These are phyloP conservation scores for Macropus fuliginosus DNA, from an alignment of 2,797 vertebrate genomes.

Conservation along the genomic window DNA sequence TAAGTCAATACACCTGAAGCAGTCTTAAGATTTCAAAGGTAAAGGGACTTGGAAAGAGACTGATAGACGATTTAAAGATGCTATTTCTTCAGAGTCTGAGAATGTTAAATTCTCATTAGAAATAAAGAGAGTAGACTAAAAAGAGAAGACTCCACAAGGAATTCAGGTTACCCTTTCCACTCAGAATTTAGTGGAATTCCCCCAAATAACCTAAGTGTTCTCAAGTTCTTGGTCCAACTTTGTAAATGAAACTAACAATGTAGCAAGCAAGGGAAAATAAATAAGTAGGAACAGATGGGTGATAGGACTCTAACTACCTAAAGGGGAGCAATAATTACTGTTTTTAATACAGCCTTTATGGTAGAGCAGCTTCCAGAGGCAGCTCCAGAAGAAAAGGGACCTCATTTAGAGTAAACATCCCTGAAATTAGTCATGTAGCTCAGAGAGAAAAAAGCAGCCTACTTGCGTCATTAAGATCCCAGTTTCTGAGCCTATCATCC, in stretches of 20 bases:
- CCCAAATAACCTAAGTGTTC: rapidly evolving
- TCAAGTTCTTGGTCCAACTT: not conserved
- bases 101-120: not conserved
- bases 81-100: not conserved
- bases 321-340: not conserved
- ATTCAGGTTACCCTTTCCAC: not conserved
- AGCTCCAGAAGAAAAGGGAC: slow-evolving; percentile 55
- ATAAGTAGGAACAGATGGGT: not conserved
- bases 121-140: not conserved
- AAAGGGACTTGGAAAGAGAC: not conserved
- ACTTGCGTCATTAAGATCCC: rapidly evolving
- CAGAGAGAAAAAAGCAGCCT: not conserved
- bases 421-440: slow-evolving; percentile 21
- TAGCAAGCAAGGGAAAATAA: not conserved
- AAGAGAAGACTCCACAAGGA: not conserved
- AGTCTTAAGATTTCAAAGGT: not conserved
- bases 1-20: not conserved
- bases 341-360: slow-evolving; percentile 20
- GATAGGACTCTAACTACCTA: slow-evolving; percentile 36
- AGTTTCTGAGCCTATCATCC: slow-evolving; percentile 31
- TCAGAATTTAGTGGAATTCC: not conserved
- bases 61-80: not conserved
- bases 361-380: slow-evolving; percentile 47
- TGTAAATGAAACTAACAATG: too few species aligned
- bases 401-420: slow-evolving; percentile 51